These are phyloP conservation scores for Nesidiocoris tenuis DNA, from an alignment of 2,888 invertebrate species.

Conservation along the genomic window DNA sequence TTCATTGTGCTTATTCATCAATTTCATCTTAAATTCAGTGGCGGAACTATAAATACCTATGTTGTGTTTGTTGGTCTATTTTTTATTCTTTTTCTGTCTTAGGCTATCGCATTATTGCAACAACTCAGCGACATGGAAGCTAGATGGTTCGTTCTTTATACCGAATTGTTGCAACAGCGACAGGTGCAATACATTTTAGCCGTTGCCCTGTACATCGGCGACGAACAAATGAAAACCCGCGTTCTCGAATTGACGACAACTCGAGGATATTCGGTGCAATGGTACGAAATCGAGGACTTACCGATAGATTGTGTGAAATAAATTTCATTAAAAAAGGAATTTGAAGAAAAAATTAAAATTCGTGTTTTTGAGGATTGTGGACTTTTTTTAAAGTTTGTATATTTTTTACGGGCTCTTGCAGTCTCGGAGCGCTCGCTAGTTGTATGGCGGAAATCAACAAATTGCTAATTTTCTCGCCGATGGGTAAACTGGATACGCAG, in stretches of 20 bases:
- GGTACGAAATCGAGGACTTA: constrained; percentile 48
- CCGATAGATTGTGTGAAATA: neutral
- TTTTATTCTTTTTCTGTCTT: constrained; percentile 51
- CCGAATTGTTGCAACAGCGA: constrained; percentile 55
- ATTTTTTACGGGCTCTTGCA: too few relatives aligned
- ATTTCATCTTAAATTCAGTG: too few relatives aligned
- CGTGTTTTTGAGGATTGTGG: too few relatives aligned
- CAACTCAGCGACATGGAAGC: constrained; percentile 57
- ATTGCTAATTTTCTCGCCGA: constrained; percentile 44
- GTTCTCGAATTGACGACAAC: constrained; percentile 55
- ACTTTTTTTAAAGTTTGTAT: too few relatives aligned
- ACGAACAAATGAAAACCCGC: constrained; percentile 56
- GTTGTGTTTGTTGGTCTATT: neutral
- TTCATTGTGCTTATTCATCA: too few relatives aligned
- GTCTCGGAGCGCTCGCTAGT: constrained; percentile 39
- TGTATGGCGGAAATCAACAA: constrained; percentile 46
- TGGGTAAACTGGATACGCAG: constrained; percentile 4
- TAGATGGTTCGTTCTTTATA: constrained; percentile 57
- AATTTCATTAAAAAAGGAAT: too few relatives aligned
- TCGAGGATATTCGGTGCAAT: constrained; percentile 55
- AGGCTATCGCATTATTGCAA: constrained; percentile 58
- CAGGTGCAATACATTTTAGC: constrained; percentile 56
- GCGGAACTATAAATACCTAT: too few relatives aligned
- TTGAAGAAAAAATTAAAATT: too few relatives aligned
- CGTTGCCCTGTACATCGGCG: constrained; percentile 57